Evolutionary conservation across 2,888 invertebrate species (phyloP).

Genomic region (Thecocarcelia acutangulata): DNA sequence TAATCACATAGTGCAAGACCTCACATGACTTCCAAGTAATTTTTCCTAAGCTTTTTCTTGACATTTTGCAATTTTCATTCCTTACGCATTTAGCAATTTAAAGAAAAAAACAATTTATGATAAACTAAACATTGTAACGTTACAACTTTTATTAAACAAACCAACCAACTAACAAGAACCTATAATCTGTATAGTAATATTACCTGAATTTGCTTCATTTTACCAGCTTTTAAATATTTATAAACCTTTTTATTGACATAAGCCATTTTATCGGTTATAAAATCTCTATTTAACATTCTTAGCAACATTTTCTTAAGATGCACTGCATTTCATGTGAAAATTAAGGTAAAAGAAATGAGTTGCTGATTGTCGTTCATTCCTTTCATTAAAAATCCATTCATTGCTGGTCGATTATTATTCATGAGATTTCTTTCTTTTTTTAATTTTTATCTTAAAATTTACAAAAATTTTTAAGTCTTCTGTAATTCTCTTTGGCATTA

Average conservation of each 20-base stretch:
- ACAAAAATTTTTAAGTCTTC: slow-evolving; percentile 18
- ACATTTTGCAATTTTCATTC: too few relatives aligned
- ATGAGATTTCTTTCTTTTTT: slow-evolving; percentile 27
- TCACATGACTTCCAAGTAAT: too few relatives aligned
- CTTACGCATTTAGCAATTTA: too few relatives aligned
- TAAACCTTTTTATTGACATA: neutral
- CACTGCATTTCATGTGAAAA: neutral
- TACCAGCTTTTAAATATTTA: slow-evolving; percentile 16
- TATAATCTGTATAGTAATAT: too few relatives aligned
- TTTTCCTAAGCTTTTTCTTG: too few relatives aligned
- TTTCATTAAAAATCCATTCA: slow-evolving; percentile 46
- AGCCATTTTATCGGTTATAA: neutral
- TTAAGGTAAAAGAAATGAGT: slow-evolving; percentile 2
- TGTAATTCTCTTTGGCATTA: slow-evolving; percentile 51
- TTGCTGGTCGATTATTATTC: slow-evolving; percentile 56
- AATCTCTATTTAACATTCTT: neutral
- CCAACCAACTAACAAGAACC: too few relatives aligned
- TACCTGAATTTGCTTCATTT: too few relatives aligned
- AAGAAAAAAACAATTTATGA: too few relatives aligned
- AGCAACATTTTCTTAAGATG: neutral
- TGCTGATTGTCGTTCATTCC: slow-evolving; percentile 30
- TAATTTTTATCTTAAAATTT: slow-evolving; percentile 26
- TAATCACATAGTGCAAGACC: too few relatives aligned
- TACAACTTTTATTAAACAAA: too few relatives aligned
- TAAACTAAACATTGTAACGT: too few relatives aligned